These are phyloP conservation scores for Antennarius striatus DNA, from an alignment of 2,113 vertebrate species.

Conservation along the genomic window DNA sequence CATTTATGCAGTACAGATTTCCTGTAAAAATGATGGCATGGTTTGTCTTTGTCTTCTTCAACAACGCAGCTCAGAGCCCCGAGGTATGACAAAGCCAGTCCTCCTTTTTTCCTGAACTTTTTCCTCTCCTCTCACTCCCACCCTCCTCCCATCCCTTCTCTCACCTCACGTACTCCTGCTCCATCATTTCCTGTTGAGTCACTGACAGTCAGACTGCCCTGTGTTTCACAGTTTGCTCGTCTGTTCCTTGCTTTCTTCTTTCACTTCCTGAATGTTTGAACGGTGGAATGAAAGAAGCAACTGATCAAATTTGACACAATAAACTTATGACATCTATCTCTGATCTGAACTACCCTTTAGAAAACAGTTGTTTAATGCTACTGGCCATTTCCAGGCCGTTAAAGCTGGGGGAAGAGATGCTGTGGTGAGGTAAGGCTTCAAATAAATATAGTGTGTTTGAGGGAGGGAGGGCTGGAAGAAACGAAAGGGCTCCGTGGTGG, in stretches of 20 bases:
- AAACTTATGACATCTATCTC: neutral
- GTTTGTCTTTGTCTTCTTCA: neutral
- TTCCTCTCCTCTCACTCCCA: constrained; percentile 53
- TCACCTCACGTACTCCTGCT: constrained; percentile 52
- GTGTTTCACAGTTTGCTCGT: constrained; percentile 55
- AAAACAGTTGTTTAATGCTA: constrained; percentile 9
- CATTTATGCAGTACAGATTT: constrained; percentile 47
- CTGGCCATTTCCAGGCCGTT: constrained; percentile 24
- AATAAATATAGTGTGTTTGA: constrained; percentile 36
- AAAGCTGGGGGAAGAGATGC: constrained; percentile 62
- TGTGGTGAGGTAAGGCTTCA: constrained; percentile 47
- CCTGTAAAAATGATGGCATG: constrained; percentile 34
- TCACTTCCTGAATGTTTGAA: constrained; percentile 37
- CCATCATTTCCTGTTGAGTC: constrained; percentile 78
- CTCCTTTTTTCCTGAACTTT: constrained; percentile 17
- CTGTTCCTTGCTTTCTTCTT: constrained; percentile 41
- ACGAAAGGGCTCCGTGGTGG: constrained; percentile 58
- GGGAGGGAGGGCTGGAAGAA: constrained; percentile 50
- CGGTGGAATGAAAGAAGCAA: neutral
- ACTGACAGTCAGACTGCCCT: constrained; percentile 36
- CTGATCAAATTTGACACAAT: neutral
- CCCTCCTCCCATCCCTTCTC: constrained; percentile 41
- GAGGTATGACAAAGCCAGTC: constrained; percentile 41
- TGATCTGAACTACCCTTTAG: neutral
- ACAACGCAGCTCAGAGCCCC: constrained; percentile 57